Base-by-base conservation (phyloP, 2,888 invertebrate species). In the Antitype chi region DNA sequence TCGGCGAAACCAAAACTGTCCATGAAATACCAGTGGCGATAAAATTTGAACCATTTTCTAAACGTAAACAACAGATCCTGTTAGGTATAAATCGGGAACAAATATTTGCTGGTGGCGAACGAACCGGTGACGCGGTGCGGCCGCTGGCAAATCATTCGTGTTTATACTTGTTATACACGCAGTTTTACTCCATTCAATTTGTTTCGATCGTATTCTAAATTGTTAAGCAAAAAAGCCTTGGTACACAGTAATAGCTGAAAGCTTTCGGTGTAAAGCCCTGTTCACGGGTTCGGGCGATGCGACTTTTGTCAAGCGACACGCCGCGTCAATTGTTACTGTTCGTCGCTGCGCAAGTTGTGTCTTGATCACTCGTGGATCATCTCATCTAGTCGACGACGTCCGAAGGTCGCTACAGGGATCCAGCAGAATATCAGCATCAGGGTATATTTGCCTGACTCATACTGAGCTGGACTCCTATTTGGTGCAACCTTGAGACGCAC, bases 61-160 rank as follows among this genome's bases (percentile, higher is more conserved):
- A 87, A 78, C 76, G 68, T 15, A 82, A 77, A 85, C 79, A 81
- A 75, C 64, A 70, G 74, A 81, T 75, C 49, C 74, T 73, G 86
- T 86, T 81, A 83, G 74, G 76, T 81, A 87, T 87, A 76, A 76
- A 79, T 60, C 49, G 75, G 70, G 75, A 63, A 79, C 80, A 85
- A 85, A 89, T 89, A 85, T 89, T 87, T 85, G 84, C 70, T 69
- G 64, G 79, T 68, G 77, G 80, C 73, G 75, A 78, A 70, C 74
- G 75, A 78, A 70, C 74, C 80, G 78, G 78, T 82, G 85, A 80
- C 79, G 84, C 88, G 84, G 43, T 67, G 76, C 78, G 78, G 84
- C 78, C 78, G 80, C 70, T 72, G 70, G 76, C 79, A 85, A 89
- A 89, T 88, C 86, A 89, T 82, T 84, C 74, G 64, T 80, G 77